Base-by-base conservation (phyloP, 2,113 vertebrate genomes). In the Promerops cafer region DNA sequence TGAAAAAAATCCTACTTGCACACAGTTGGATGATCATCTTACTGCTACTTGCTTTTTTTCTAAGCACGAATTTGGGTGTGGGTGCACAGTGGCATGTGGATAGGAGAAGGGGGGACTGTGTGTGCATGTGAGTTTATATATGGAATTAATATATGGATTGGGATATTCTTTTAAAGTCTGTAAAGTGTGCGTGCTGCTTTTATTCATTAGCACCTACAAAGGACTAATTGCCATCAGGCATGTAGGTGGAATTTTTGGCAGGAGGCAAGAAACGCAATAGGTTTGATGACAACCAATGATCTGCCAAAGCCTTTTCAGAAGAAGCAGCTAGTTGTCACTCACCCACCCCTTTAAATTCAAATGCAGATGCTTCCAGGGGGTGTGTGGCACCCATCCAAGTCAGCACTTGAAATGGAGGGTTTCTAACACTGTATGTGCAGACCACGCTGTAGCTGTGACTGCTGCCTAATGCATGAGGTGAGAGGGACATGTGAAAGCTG, bases 151-250 rank as follows among this genome's bases (percentile, higher is more conserved):
- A 91, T 96, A 90, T 91, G 87, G 95, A 97, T 97, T 79, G 86
- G 96, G 95, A 96, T 98, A 96, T 94, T 97, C 96, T 97, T 97
- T 97, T 97, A 96, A 95, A 95, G 93, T 65, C 95, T 96, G 37
- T 79, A 95, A 97, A 97, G 92, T 83, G 90, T 97, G 89, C 66
- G 19, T 97, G 97, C 97, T 98, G 96, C 95, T 97, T 98, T 98
- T 98, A 97, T 98, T 98, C 98, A 98, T 98, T 97, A 98, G 97
- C 96, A 98, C 97, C 97, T 98, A 97, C 97, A 96, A 98, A 97
- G 98, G 97, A 98, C 95, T 98, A 98, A 98, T 98, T 98, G 98
- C 98, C 98, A 98, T 98, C 97, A 98, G 98, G 98, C 97, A 97
- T 97, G 98, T 98, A 98, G 98, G 98, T 98, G 98, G 98, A 96